Evolutionary conservation across 2,888 invertebrate species (phyloP).

Genomic region (Drosophila paracracens): DNA sequence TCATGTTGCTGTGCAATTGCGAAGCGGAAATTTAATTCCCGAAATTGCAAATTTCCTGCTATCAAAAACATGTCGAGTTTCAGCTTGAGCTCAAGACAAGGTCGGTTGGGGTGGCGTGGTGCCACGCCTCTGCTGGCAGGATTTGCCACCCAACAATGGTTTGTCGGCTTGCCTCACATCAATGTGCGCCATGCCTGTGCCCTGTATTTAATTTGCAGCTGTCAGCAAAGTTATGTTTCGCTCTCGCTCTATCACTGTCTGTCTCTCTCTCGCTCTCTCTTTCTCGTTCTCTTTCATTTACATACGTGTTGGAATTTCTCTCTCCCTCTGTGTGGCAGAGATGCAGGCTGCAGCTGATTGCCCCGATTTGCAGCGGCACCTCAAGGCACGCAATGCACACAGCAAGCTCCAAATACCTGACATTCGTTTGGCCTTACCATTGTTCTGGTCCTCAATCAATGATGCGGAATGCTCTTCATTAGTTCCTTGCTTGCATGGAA

Average conservation of each 20-base stretch:
- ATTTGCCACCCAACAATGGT: conserved; percentile 25
- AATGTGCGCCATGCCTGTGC: conserved; percentile 4
- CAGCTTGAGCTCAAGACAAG: conserved; percentile 2
- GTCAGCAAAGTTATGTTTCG: conserved; percentile 30
- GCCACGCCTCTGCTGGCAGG: conserved; percentile 5
- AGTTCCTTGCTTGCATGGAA: not conserved
- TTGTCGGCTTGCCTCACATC: conserved; percentile 13
- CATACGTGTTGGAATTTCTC: not conserved
- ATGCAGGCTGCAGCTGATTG: conserved; percentile 1
- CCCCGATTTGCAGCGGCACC: conserved; percentile 4
- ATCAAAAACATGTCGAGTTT: conserved; percentile 61
- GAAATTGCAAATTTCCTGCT: conserved; percentile 76
- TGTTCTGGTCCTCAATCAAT: conserved; percentile 10
- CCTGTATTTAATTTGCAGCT: conserved; percentile 58
- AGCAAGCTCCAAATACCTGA: not conserved
- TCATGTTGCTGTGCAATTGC: conserved; percentile 47
- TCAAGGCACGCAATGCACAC: not conserved
- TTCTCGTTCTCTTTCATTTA: not conserved
- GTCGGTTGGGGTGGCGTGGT: not conserved
- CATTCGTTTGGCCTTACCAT: conserved; percentile 1
- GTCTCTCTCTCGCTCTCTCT: not conserved
- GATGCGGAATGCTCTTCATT: conserved; percentile 16
- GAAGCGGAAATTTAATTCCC: conserved; percentile 73
- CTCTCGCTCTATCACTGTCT: not conserved
- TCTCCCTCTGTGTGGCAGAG: not conserved